Percentiles rank a stretch among this genome's conserved stretches.
These are phyloP conservation scores for silkworm (Bombyx mori) DNA, from an alignment of 1,140 invertebrate genomes.

Conservation along the genomic window ASM3026992v2 NC_085125.1:5181501-5182000, in stretches of 20 bases:
- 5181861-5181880: conserved; percentile 14
- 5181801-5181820: conserved; percentile 25
- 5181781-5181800: conserved; percentile 22
- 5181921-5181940: conserved; percentile 20
- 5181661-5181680: conserved; percentile 32
- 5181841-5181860: conserved; percentile 27
- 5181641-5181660: conserved; percentile 35
- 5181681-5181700: conserved; percentile 28
- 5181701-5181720: conserved; percentile 33
- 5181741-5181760: conserved; percentile 27
- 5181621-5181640: conserved; percentile 30
- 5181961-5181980: conserved; percentile 21
- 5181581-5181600: conserved; percentile 32
- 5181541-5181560: conserved; percentile 24
- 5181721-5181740: conserved; percentile 34
- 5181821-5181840: conserved; percentile 24
- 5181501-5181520: conserved; percentile 27
- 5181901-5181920: conserved; percentile 15
- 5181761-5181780: conserved; percentile 24
- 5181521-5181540: conserved; percentile 21
- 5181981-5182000: conserved; percentile 19
- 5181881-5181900: conserved; percentile 10
- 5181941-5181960: conserved; percentile 16
- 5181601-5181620: conserved; percentile 26
- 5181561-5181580: conserved; percentile 33